These are phyloP conservation scores for Podiceps cristatus DNA, from an alignment of 2,113 vertebrate species.

Conservation along the genomic window DNA sequence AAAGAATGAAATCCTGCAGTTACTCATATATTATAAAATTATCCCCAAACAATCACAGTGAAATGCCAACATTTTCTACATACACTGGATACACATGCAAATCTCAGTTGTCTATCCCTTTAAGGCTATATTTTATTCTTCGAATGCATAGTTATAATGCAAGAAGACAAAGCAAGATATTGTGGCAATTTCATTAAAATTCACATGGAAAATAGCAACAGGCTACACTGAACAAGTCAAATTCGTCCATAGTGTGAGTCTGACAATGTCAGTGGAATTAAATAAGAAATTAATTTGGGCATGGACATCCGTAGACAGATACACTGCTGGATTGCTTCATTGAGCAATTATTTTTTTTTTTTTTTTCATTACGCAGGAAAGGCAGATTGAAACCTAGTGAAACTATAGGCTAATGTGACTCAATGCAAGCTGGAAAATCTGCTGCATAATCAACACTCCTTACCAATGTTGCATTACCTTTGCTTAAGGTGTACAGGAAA, in stretches of 20 bases:
- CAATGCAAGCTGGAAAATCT: not conserved
- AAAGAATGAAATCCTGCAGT: not conserved
- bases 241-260: not conserved
- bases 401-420: not conserved
- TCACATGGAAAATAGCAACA: not conserved
- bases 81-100: not conserved
- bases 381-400: not conserved
- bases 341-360: not conserved
- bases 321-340: not conserved
- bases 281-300: not conserved
- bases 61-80: not conserved
- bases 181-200: not conserved
- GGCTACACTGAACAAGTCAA: not conserved
- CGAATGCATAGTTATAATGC: not conserved
- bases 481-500: constrained; percentile 13
- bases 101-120: not conserved
- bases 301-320: not conserved
- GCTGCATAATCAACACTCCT: not conserved
- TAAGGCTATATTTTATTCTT: not conserved
- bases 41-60: not conserved
- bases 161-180: not conserved
- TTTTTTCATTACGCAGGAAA: constrained; percentile 6
- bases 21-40: not conserved
- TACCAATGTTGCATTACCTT: not conserved
- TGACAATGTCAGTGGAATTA: not conserved